Conservation (phyloP, 2,113 vertebrate species). For the Pollimyrus isidori region DNA sequence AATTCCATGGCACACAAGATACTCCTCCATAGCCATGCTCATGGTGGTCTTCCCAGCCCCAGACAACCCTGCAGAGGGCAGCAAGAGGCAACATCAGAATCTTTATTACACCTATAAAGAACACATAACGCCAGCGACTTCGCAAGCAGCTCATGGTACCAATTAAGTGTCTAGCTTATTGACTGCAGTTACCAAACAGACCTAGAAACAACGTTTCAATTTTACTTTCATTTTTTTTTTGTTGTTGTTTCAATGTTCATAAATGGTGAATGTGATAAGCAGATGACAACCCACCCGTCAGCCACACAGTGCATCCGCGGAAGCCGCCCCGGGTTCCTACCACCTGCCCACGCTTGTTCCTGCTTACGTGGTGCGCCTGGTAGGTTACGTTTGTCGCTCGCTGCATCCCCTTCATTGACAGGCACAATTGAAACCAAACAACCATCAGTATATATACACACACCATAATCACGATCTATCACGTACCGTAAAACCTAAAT, state of each 20-base stretch:
- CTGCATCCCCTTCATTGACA: slow-evolving; percentile 78
- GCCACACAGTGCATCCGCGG: slow-evolving; percentile 94
- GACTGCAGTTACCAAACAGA: background rate
- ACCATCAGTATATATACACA: no score
- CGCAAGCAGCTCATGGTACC: background rate
- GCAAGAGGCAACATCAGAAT: background rate
- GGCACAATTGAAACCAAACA: background rate
- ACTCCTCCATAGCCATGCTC: slow-evolving; percentile 96
- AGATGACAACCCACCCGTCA: slow-evolving; percentile 71
- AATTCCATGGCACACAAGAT: slow-evolving; percentile 92
- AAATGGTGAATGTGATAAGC: background rate
- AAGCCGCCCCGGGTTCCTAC: slow-evolving; percentile 93
- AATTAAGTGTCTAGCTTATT: background rate
- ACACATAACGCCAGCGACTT: background rate
- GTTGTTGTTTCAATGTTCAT: background rate
- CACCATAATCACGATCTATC: background rate
- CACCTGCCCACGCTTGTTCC: slow-evolving; percentile 95
- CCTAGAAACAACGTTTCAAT: background rate
- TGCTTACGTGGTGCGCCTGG: slow-evolving; percentile 94
- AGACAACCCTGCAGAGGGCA: slow-evolving; percentile 67
- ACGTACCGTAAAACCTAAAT: background rate
- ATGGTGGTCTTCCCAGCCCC: slow-evolving; percentile 96
- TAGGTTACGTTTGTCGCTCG: slow-evolving; percentile 96
- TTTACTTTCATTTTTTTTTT: background rate
- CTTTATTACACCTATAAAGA: background rate